Percentiles rank a stretch among this genome's conserved stretches.
Evolutionary conservation across 2,797 vertebrate genomes (phyloP).

Genomic region (Esox lucius): DNA sequence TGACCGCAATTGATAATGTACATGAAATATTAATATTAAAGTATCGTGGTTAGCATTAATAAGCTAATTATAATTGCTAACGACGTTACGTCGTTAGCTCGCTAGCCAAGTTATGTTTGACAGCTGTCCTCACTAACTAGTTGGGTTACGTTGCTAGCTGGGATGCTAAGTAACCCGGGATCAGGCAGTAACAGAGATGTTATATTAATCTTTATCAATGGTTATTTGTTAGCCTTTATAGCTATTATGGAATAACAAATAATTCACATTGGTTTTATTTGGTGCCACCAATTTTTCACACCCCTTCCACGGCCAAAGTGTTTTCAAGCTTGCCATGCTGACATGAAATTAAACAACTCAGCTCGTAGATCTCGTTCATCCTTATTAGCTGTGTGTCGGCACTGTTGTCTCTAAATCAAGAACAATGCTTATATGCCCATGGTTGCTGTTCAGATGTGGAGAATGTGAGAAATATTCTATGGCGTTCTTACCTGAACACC

Average conservation of each 20-base stretch:
- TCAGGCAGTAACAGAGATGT: background rate
- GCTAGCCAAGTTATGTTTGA: background rate
- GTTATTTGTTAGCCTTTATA: background rate
- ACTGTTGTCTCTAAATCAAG: background rate
- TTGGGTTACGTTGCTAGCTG: background rate
- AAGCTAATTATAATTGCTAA: background rate
- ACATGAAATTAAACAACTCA: background rate
- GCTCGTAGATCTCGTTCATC: background rate
- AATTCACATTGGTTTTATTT: background rate
- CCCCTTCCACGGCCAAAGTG: background rate
- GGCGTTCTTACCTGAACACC: background rate
- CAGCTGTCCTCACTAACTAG: too few species aligned
- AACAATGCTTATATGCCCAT: background rate
- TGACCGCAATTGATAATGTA: too few species aligned
- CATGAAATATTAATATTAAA: too few species aligned
- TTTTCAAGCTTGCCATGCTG: background rate
- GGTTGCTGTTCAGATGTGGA: background rate
- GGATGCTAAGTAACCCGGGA: background rate
- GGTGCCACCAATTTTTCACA: background rate
- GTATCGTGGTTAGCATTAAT: background rate
- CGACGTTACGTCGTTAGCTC: background rate
- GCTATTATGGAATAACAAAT: background rate
- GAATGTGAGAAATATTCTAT: background rate
- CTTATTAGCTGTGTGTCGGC: background rate
- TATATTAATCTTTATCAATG: background rate